phyloP scores from a whole-genome alignment of 1,140 invertebrate species.

The Melipona quadrifasciata region DNA sequence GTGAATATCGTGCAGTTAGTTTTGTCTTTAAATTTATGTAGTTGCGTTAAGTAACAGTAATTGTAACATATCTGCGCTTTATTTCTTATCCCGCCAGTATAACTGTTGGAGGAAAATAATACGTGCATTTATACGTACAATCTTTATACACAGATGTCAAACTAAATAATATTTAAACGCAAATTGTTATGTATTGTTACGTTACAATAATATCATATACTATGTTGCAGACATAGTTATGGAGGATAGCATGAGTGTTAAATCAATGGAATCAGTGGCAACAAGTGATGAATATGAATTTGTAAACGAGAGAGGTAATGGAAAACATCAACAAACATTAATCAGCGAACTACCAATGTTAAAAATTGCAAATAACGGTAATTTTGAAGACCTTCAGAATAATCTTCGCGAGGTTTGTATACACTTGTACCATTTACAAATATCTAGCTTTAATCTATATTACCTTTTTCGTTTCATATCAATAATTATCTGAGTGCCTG shows the following conservation, averaged over 20 bases:
- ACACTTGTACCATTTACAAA: not conserved
- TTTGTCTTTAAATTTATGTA: slow-evolving; percentile 18
- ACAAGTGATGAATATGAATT: slow-evolving; percentile 94
- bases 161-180: not conserved
- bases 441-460: not conserved
- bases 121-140: not conserved
- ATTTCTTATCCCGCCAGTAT: not conserved
- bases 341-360: slow-evolving; percentile 85
- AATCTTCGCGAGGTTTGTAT: slow-evolving; percentile 86
- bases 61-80: not conserved
- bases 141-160: not conserved
- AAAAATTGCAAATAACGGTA: slow-evolving; percentile 88
- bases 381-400: slow-evolving; percentile 87
- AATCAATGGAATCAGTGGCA: slow-evolving; percentile 91
- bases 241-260: slow-evolving; percentile 90
- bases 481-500: slow-evolving; percentile 14
- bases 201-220: not conserved
- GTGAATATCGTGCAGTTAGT: not conserved
- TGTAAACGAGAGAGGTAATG: slow-evolving; percentile 81
- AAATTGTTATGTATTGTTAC: not conserved
- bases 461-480: not conserved
- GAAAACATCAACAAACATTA: slow-evolving; percentile 74
- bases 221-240: slow-evolving; percentile 82
- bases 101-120: not conserved
- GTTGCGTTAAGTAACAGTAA: not conserved